Conservation (phyloP, 1,140 invertebrate genomes). For the Pseudoatta argentina region DNA sequence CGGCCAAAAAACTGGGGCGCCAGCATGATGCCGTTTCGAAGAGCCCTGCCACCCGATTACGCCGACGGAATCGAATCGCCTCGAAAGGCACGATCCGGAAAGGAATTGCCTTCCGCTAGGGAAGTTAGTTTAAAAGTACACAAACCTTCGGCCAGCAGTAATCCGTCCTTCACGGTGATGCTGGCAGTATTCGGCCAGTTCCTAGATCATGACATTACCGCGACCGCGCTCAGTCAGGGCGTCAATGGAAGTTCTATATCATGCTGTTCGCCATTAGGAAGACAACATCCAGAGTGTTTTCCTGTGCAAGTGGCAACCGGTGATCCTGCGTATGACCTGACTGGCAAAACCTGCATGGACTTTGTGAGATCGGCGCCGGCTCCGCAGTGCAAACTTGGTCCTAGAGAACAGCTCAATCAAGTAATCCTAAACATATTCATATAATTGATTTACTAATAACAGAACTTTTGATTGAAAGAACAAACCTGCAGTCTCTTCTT, state of each 20-base stretch:
- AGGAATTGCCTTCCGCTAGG: constrained; percentile 90
- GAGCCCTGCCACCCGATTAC: constrained; percentile 91
- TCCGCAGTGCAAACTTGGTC: constrained; percentile 93
- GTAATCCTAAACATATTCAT: constrained; percentile 81
- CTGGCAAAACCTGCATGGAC: constrained; percentile 92
- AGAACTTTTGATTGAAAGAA: not conserved
- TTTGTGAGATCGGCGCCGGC: constrained; percentile 94
- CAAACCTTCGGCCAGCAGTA: constrained; percentile 90
- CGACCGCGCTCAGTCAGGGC: constrained; percentile 92
- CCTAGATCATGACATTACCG: constrained; percentile 97
- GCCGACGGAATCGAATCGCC: constrained; percentile 92
- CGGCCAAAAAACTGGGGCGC: constrained; percentile 90
- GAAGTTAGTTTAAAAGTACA: constrained; percentile 91
- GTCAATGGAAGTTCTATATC: constrained; percentile 89
- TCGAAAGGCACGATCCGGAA: constrained; percentile 87
- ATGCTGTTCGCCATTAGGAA: constrained; percentile 85
- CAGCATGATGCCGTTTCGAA: constrained; percentile 91
- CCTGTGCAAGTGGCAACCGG: constrained; percentile 89
- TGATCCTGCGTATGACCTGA: constrained; percentile 90
- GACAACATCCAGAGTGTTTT: constrained; percentile 93
- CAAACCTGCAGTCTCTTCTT: not conserved
- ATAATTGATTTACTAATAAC: too few species aligned
- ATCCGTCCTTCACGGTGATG: constrained; percentile 93
- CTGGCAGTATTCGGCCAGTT: constrained; percentile 97
- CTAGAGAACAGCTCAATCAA: constrained; percentile 96